Evolutionary conservation across 1,140 invertebrate species (phyloP).

Genomic region (Drosophila equinoxialis): DNA sequence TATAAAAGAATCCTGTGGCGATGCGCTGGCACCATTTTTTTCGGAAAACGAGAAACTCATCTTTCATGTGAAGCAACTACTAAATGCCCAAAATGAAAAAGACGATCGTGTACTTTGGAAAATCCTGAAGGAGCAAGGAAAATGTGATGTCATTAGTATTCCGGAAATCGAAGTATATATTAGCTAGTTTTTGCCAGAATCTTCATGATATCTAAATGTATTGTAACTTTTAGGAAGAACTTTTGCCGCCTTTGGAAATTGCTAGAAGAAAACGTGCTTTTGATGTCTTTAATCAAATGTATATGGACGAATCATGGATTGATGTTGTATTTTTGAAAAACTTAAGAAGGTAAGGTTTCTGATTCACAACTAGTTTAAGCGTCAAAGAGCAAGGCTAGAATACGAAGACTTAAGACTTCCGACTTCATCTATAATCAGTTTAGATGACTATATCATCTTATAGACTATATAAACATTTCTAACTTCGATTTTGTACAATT

Average conservation of each 20-base stretch:
- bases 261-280: constrained; percentile 62
- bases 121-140: constrained; percentile 55
- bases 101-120: constrained; percentile 71
- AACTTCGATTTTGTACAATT: neutral
- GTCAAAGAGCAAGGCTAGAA: no score
- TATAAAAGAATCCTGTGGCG: constrained; percentile 63
- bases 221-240: constrained; percentile 42
- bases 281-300: constrained; percentile 71
- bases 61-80: constrained; percentile 29
- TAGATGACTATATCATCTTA: no score
- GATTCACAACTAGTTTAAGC: neutral
- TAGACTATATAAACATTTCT: no score
- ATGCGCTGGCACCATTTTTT: constrained; percentile 59
- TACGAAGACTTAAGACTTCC: no score
- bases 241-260: constrained; percentile 64
- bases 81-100: constrained; percentile 16
- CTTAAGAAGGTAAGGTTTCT: constrained; percentile 39
- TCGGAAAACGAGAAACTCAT: constrained; percentile 50
- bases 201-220: neutral
- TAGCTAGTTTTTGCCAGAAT: neutral
- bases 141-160: constrained; percentile 75
- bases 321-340: constrained; percentile 71
- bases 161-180: constrained; percentile 52
- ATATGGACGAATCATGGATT: constrained; percentile 66
- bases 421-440: no score